Conservation (phyloP, 2,113 vertebrate species). For the Lophotis ruficrista region DNA sequence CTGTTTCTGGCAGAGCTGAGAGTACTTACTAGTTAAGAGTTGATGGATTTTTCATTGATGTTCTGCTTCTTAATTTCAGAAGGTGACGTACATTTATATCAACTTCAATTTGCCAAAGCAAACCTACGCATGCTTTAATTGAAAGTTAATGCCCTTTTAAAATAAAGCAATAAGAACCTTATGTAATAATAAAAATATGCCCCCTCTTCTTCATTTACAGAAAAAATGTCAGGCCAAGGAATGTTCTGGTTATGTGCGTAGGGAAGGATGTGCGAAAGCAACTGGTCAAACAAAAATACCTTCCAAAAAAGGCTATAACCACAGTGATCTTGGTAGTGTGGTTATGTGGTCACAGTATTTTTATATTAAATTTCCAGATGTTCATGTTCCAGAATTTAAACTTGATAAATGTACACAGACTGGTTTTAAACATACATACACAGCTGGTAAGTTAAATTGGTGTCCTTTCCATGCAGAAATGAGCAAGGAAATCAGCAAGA, state of each 20-base stretch:
- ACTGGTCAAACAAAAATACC: not conserved
- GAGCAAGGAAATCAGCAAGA: not conserved
- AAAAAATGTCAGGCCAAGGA: not conserved
- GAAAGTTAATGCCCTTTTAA: not conserved
- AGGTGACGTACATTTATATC: not conserved
- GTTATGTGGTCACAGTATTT: not conserved
- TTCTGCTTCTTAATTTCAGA: not conserved
- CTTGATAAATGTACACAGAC: not conserved
- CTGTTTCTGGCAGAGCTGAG: not conserved
- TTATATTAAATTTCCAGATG: not conserved
- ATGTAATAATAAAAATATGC: not conserved
- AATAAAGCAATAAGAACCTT: not conserved
- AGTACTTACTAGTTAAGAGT: conserved; percentile 5
- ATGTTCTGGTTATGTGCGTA: not conserved
- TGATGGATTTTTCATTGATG: conserved; percentile 7
- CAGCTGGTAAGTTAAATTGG: not conserved
- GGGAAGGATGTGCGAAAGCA: not conserved
- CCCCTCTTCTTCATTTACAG: not conserved
- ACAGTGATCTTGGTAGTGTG: not conserved
- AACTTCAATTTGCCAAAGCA: not conserved
- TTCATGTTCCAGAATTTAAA: not conserved
- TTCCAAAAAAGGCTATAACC: not conserved
- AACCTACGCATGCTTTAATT: not conserved
- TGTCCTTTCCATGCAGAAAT: not conserved
- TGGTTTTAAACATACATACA: not conserved